Base-by-base conservation (phyloP, 2,797 vertebrate genomes). In the Danio kyathit region DNA sequence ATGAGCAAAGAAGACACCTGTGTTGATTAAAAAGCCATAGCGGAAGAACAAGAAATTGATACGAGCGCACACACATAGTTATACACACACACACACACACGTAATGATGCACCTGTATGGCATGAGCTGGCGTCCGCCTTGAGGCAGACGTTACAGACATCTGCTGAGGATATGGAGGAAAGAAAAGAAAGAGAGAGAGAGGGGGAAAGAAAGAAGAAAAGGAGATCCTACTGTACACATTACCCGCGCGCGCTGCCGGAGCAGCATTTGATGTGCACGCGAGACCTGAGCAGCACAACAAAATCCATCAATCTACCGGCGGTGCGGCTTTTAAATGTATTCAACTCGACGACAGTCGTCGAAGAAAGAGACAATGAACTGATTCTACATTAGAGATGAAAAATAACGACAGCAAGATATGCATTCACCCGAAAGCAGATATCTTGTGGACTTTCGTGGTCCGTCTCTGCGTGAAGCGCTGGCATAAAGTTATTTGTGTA, bases 211-310 rank as follows among this genome's bases (percentile, higher is more conserved):
- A 46, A 57, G 38, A 73, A 66, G 74, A 82, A 77, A 71, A 83
- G 65, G 80, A 59, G 66, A 79, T 88, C 88, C 89, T 88, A 87
- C 85, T 86, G 88, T 89, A 91, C 78, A 88, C 89, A 92, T 90
- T 90, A 89, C 46, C 65, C 60, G 64, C 51, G 64, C 63, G 49
- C 64, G 48, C 56, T 75, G 29, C 51, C 63, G 54, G 75, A 57
- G 71, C 69, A 74, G 83, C 63, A 82, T 85, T 77, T 85, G 83
- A 84, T 83, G 82, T 74, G 76, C 84, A 57, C 60, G 63, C 48
- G 66, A 82, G 77, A 75, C 66, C 67, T 56, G 49, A 49, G 60
- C 56, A 77, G 21, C 76, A 59, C 85, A 79, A 81, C 74, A 81
- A 82, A 81, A 77, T 80, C 66, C 78, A 79, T 76, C 74, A 64